phyloP scores from a whole-genome alignment of 2,888 invertebrate genomes.

The Sericinus montela region DNA sequence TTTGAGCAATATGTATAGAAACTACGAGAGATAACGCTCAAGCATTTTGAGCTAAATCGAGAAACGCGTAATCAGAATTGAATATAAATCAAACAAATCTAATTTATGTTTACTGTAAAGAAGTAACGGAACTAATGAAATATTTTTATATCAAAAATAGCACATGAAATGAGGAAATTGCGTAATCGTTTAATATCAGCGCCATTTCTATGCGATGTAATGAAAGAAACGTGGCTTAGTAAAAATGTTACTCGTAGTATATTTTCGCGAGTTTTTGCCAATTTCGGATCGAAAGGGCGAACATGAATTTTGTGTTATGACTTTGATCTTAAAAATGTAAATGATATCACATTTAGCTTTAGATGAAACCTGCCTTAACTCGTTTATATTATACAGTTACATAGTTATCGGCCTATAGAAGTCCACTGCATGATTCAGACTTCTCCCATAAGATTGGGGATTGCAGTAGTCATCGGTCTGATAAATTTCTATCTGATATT shows the following conservation, averaged over 20 bases:
- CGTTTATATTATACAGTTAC: too few relatives aligned
- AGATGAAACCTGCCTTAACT: too few relatives aligned
- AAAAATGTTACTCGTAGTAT: neutral
- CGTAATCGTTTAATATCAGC: slow-evolving; percentile 8
- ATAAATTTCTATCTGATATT: too few relatives aligned
- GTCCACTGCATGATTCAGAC: too few relatives aligned
- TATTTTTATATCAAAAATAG: slow-evolving; percentile 6
- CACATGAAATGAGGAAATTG: neutral
- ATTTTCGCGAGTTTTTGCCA: neutral
- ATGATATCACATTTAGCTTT: neutral
- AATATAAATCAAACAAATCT: slow-evolving; percentile 5
- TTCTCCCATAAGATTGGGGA: too few relatives aligned
- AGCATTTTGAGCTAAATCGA: too few relatives aligned
- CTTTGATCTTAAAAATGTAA: neutral
- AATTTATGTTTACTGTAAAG: slow-evolving; percentile 8
- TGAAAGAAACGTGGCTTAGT: slow-evolving; percentile 6
- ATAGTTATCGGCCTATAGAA: too few relatives aligned
- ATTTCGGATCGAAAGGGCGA: neutral
- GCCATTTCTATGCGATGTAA: slow-evolving; percentile 5
- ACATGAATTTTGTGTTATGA: neutral
- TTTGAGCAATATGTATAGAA: too few relatives aligned
- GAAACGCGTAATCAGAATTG: too few relatives aligned
- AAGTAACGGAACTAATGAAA: slow-evolving; percentile 11
- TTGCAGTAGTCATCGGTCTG: too few relatives aligned
- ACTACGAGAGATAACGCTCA: too few relatives aligned